Evolutionary conservation across 64 coral and sea anemone genomes (phyloP).

Genomic region (Platygyra sinensis): DNA sequence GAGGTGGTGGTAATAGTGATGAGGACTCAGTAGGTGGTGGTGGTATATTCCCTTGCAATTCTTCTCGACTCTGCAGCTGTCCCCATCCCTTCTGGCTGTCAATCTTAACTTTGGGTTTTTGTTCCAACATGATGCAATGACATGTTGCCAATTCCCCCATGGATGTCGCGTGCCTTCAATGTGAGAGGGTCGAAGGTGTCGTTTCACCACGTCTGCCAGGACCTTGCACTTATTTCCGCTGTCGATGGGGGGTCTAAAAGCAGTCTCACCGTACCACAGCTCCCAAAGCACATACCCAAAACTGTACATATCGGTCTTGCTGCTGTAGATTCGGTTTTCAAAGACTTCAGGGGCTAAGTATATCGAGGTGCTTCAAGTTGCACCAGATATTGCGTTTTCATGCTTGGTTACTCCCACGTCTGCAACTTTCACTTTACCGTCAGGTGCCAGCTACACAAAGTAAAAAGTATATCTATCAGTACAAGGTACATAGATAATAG

Average conservation of each 20-base stretch:
- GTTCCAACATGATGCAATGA: slow-evolving; percentile 19
- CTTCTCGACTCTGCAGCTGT: neutral
- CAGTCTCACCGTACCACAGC: slow-evolving; percentile 20
- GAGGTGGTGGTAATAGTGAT: too few species aligned
- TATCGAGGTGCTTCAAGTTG: neutral
- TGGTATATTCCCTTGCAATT: too few species aligned
- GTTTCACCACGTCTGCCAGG: neutral
- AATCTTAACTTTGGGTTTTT: too few species aligned
- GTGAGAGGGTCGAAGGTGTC: neutral
- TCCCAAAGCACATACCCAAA: slow-evolving; percentile 42
- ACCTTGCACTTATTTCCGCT: neutral
- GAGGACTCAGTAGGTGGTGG: too few species aligned
- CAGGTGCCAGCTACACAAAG: neutral
- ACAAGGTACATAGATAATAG: too few species aligned
- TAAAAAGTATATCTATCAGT: neutral
- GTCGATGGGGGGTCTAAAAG: neutral
- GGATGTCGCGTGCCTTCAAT: neutral
- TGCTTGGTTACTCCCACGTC: slow-evolving; percentile 28
- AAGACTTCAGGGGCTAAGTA: slow-evolving; percentile 26
- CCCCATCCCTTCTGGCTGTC: neutral
- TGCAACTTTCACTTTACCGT: slow-evolving; percentile 1
- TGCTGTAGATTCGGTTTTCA: neutral
- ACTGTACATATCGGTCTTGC: slow-evolving; percentile 24
- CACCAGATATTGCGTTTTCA: slow-evolving; percentile 14
- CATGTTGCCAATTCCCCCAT: neutral